These are phyloP conservation scores for Synergus japonicus DNA, from an alignment of 2,888 invertebrate genomes.

Conservation along the genomic window DNA sequence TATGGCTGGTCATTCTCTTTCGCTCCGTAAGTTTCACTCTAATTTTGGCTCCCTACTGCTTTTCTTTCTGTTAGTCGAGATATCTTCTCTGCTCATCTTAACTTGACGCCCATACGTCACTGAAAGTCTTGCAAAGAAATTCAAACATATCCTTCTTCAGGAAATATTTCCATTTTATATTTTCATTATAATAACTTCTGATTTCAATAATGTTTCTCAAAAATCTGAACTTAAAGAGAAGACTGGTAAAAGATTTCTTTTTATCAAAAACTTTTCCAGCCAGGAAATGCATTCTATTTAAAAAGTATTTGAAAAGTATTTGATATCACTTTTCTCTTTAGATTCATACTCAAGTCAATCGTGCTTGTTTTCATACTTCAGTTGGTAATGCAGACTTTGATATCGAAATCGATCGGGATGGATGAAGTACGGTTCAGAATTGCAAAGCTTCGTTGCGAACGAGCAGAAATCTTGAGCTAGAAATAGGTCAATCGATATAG, in stretches of 20 bases:
- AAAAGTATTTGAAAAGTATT: conserved; percentile 33
- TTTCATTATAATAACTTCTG: too few species aligned
- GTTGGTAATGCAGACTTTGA: conserved; percentile 18
- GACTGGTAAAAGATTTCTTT: conserved; percentile 10
- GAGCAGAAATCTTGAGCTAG: conserved; percentile 19
- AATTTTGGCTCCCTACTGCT: conserved; percentile 50
- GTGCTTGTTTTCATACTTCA: conserved; percentile 33
- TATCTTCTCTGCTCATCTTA: conserved; percentile 40
- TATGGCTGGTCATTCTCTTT: conserved; percentile 54
- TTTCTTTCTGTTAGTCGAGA: conserved; percentile 29
- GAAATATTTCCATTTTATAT: too few species aligned
- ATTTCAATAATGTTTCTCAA: background rate
- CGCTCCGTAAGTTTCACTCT: conserved; percentile 54
- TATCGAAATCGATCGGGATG: conserved; percentile 43
- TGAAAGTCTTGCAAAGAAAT: background rate
- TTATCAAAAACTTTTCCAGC: background rate
- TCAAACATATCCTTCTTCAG: too few species aligned
- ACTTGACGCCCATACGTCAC: background rate
- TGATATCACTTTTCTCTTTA: conserved; percentile 8
- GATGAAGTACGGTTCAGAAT: background rate
- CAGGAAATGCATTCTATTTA: conserved; percentile 3
- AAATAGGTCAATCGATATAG: conserved; percentile 28
- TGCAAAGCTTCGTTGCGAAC: conserved; percentile 8
- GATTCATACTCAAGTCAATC: conserved; percentile 8
- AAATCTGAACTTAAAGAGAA: conserved; percentile 17